Evolutionary conservation across 2,797 vertebrate species (phyloP).

Genomic region (Clarias pachynema): DNA sequence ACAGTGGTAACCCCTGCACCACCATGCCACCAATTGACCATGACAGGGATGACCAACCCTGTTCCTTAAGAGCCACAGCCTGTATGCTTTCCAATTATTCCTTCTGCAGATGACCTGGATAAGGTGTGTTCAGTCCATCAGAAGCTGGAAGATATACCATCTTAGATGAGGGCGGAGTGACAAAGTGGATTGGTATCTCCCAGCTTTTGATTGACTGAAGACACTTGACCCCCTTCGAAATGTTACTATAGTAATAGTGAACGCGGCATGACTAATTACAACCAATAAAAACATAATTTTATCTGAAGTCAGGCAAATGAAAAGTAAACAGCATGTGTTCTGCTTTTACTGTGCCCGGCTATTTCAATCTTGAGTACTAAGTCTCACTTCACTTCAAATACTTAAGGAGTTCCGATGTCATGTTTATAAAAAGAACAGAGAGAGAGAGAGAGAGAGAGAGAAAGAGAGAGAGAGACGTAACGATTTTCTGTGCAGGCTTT

Average conservation of each 20-base stretch:
- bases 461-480: neutral
- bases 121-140: no score
- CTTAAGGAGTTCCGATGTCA: conserved; percentile 67
- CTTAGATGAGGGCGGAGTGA: no score
- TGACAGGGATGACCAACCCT: no score
- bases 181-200: no score
- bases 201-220: no score
- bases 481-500: neutral
- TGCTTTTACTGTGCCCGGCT: conserved; percentile 43
- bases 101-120: no score
- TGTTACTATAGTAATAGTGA: neutral
- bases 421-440: conserved; percentile 56
- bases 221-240: neutral
- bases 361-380: conserved; percentile 48
- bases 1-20: no score
- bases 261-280: neutral
- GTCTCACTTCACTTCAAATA: conserved; percentile 55
- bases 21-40: no score
- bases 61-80: no score
- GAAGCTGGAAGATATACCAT: no score
- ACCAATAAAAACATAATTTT: neutral
- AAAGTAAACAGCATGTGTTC: conserved; percentile 50
- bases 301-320: conserved; percentile 8
- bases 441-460: neutral
- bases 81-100: no score